Evolutionary conservation across 1,140 invertebrate species (phyloP).

Genomic region (Ridgeia piscesae): DNA sequence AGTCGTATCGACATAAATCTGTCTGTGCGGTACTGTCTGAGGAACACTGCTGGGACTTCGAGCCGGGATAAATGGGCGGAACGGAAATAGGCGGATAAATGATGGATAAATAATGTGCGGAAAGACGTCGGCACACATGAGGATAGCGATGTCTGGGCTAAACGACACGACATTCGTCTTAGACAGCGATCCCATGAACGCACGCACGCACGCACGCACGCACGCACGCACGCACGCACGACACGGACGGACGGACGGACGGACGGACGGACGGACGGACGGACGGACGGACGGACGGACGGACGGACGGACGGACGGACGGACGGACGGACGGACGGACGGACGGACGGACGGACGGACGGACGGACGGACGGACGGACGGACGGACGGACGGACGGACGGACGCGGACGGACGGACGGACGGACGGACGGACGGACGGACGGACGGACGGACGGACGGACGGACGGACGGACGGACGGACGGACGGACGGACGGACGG

Average conservation of each 20-base stretch:
- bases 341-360: too few relatives aligned
- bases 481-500: too few relatives aligned
- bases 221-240: not conserved
- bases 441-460: too few relatives aligned
- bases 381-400: too few relatives aligned
- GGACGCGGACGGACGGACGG: too few relatives aligned
- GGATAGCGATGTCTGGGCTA: not conserved
- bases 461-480: too few relatives aligned
- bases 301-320: not conserved
- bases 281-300: not conserved
- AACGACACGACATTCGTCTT: not conserved
- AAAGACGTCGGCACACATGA: not conserved
- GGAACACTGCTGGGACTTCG: not conserved
- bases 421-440: too few relatives aligned
- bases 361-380: too few relatives aligned
- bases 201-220: not conserved
- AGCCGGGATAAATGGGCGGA: not conserved
- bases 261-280: not conserved
- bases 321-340: too few relatives aligned
- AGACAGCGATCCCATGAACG: not conserved
- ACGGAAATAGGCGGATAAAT: not conserved
- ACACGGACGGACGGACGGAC: not conserved
- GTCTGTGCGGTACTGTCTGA: not conserved
- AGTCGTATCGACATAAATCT: conserved; percentile 23
- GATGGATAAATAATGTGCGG: not conserved